Conservation (phyloP, 2,888 invertebrate genomes). For the Cheiracanthium punctorium region DNA sequence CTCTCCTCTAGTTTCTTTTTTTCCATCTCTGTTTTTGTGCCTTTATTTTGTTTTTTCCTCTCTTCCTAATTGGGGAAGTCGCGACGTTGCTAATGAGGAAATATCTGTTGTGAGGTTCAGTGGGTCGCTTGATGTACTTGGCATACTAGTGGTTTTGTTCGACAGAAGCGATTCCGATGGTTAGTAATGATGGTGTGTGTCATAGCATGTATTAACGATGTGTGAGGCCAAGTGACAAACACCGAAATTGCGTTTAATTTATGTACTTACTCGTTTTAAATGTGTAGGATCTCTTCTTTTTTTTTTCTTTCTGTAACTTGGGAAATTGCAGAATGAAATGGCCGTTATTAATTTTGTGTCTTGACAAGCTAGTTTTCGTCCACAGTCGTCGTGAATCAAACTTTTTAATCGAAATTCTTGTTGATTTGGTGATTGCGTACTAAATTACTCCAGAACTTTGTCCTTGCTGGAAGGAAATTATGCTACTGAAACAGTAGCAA, state of each 20-base stretch:
- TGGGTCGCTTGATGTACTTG: background rate
- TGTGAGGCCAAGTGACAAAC: background rate
- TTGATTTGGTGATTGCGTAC: no score
- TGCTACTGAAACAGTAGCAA: no score
- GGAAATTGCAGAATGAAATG: no score
- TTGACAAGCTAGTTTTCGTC: no score
- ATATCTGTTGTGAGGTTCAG: background rate
- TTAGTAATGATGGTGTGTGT: background rate
- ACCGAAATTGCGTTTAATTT: background rate
- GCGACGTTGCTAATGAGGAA: constrained; percentile 50
- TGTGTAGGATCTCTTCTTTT: no score
- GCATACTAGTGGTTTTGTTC: background rate
- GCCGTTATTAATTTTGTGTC: no score
- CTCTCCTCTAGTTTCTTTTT: constrained; percentile 4
- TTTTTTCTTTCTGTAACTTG: no score
- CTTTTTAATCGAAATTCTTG: no score
- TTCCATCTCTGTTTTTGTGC: constrained; percentile 16
- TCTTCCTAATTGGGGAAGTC: constrained; percentile 54
- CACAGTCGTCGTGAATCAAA: no score
- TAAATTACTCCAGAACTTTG: no score
- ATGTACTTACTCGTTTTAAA: background rate
- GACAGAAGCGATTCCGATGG: background rate
- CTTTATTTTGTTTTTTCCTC: constrained; percentile 3
- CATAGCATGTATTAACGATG: background rate
- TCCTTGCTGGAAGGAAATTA: no score